Evolutionary conservation across 2,797 vertebrate species (phyloP), one percentile per base, ranked within the genome.

Genomic region (Tinamus major): DNA sequence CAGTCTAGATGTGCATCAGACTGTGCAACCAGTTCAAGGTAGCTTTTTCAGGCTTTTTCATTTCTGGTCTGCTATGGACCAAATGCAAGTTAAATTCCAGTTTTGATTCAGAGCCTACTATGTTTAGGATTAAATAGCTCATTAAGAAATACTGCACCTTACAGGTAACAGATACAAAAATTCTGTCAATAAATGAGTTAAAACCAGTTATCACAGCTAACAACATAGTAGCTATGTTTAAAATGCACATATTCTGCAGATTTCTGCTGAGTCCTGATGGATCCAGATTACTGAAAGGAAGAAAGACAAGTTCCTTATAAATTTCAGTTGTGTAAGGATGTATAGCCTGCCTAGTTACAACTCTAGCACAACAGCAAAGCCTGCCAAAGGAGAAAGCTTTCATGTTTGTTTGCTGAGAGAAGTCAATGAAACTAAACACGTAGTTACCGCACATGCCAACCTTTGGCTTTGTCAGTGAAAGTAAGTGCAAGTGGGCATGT

Each of bases 361-460:
- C 65, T 74, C 58, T 78, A 78, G 62, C 1, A 0, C 69, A 78
- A 26, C 1, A 1, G n/a, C 1, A 78, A 92, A 71, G 7, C 23
- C 14, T 56, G 31, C 51, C 46, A 61, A 68, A 58, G 81, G 33
- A 55, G 78, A 51, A 81, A 77, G 9, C 37, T 80, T 83, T 65
- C 12, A 3, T 49, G 33, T 71, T 68, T 85, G 63, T 67, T 93
- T 95, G 61, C 51, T 67, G 48, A 80, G 56, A 17, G 56, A 85
- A 23, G 74, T 87, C 65, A 55, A 44, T 68, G 65, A 93, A 93
- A n/a, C 31, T 48, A 62, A 86, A 65, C 31, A 65, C 37, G 21
- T 53, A 53, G n/a, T 64, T 51, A 61, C 64, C 42, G 74, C 61
- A 19, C 64, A 19, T 1, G 24, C 51, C 56, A 81, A 94, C 81